Conservation (phyloP, 1,140 invertebrate genomes). For the Leptestheria dahalacensis region DNA sequence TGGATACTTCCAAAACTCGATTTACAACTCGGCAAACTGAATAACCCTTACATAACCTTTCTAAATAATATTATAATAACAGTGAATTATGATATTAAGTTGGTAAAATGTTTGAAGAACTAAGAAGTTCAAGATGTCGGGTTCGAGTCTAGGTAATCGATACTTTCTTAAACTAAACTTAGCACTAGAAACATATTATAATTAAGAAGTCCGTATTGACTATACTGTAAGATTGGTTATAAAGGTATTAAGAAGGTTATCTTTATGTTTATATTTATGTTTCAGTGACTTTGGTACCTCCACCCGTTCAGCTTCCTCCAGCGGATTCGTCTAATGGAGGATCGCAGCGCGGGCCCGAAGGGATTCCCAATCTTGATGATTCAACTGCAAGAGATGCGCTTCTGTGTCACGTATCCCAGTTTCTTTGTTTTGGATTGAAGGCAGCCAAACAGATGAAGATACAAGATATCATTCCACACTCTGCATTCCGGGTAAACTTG, state of each 20-base stretch:
- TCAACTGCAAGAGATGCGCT: slow-evolving; percentile 7
- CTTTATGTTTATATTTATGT: background rate
- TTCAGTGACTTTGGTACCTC: background rate
- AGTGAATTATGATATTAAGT: no score
- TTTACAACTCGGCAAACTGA: no score
- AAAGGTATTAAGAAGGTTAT: background rate
- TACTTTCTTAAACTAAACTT: no score
- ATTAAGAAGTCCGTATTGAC: no score
- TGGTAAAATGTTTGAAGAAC: no score
- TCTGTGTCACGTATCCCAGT: slow-evolving; percentile 5
- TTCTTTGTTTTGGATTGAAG: slow-evolving; percentile 3
- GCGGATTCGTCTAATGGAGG: background rate
- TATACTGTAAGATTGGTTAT: background rate
- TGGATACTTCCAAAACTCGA: no score
- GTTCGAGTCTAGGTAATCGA: no score
- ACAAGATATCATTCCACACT: slow-evolving; percentile 8
- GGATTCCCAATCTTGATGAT: slow-evolving; percentile 8
- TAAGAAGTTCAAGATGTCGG: no score
- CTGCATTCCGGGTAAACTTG: slow-evolving; percentile 6
- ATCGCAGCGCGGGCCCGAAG: background rate
- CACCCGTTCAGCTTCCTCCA: background rate
- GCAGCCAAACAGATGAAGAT: slow-evolving; percentile 6
- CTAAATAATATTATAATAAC: no score
- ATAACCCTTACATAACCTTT: no score
- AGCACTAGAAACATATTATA: no score